A percentile compares a stretch with the other conserved stretches of the same genome.
Conservation (phyloP, 2,797 vertebrate species). For the Lacerta bilineata region DNA sequence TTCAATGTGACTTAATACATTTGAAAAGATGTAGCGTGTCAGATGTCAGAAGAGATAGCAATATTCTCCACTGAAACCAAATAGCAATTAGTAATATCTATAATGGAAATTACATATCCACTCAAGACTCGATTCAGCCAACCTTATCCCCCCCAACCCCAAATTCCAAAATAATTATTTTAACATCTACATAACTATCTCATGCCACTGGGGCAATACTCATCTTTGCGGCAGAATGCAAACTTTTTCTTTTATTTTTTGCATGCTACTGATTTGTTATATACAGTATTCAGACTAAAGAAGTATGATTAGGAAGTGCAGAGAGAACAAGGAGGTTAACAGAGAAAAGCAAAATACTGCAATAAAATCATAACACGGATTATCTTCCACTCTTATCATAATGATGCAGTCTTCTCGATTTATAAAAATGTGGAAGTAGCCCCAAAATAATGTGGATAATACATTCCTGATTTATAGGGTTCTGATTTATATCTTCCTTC, state of each 20-base stretch:
- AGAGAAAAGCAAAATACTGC: not conserved
- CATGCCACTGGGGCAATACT: not conserved
- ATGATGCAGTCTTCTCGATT: not conserved
- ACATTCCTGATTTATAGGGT: not conserved
- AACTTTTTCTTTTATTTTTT: not conserved
- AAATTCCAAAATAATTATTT: not conserved
- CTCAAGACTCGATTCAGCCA: slow-evolving; percentile 9
- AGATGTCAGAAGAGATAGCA: slow-evolving; percentile 33
- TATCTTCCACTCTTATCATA: not conserved
- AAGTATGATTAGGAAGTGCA: no score
- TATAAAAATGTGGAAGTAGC: not conserved
- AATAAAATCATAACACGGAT: no score
- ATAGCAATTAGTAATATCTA: slow-evolving; percentile 10
- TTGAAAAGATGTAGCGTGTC: slow-evolving; percentile 2
- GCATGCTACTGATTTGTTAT: not conserved
- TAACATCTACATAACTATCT: slow-evolving; percentile 20
- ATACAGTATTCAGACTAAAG: not conserved
- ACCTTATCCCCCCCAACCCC: not conserved
- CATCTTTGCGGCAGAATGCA: not conserved
- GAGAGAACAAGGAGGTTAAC: not conserved
- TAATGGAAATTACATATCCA: slow-evolving; percentile 12
- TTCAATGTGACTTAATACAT: slow-evolving; percentile 37
- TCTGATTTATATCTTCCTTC: not conserved
- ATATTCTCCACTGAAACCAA: slow-evolving; percentile 27
- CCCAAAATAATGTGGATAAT: not conserved